Evolutionary conservation across 2,797 vertebrate genomes (phyloP).

Genomic region (Prionace glauca): DNA sequence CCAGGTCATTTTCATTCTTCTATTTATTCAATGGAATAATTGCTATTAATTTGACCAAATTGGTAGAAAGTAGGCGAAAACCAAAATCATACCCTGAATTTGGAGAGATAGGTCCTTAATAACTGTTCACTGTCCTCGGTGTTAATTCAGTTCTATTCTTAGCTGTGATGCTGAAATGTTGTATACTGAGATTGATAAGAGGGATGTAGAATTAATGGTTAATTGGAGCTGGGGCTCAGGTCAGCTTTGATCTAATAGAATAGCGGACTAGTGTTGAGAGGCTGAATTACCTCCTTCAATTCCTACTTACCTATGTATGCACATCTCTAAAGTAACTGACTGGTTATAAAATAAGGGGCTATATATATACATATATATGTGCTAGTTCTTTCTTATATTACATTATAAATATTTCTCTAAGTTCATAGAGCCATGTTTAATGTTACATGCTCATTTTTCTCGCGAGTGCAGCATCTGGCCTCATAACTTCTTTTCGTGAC

Average conservation of each 20-base stretch:
- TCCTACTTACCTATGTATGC: neutral
- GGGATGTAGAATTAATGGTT: neutral
- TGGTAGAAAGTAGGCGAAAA: no score
- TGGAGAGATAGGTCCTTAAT: no score
- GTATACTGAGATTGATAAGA: neutral
- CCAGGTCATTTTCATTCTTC: no score
- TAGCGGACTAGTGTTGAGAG: neutral
- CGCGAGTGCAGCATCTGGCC: neutral
- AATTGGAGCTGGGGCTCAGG: neutral
- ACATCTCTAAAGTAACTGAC: neutral
- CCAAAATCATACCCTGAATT: no score
- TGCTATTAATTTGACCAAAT: no score
- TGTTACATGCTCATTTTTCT: neutral
- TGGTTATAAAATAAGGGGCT: neutral
- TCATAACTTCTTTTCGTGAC: neutral
- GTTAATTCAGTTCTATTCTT: no score
- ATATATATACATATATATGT: neutral
- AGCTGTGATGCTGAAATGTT: neutral
- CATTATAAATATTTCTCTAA: neutral
- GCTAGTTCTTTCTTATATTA: neutral
- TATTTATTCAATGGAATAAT: no score
- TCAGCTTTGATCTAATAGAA: neutral
- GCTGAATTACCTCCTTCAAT: neutral
- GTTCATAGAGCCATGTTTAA: neutral
- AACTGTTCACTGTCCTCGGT: no score